phyloP scores from a whole-genome alignment of 1,140 invertebrate genomes.

The Procambarus clarkii region DNA sequence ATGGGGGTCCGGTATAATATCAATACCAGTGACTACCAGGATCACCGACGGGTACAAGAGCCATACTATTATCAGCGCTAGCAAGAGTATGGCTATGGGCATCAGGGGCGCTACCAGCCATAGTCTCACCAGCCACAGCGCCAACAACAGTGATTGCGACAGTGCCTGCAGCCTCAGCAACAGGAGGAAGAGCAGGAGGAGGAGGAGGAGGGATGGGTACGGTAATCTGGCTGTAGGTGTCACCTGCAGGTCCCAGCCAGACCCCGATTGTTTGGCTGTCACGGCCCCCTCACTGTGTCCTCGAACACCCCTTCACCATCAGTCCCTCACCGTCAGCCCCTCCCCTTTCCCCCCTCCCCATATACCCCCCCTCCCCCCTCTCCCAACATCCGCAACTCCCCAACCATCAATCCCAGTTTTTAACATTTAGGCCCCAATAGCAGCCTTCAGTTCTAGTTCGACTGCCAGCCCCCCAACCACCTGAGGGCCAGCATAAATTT shows the following conservation, averaged over 20 bases:
- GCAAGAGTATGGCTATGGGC: too few species aligned
- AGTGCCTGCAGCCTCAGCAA: not conserved
- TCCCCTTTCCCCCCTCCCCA: not conserved
- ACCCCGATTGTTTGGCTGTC: constrained; percentile 61
- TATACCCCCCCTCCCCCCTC: not conserved
- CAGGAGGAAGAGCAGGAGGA: not conserved
- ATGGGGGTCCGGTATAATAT: too few species aligned
- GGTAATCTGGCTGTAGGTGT: constrained; percentile 56
- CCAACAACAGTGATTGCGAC: not conserved
- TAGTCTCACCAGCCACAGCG: not conserved
- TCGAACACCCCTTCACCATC: not conserved
- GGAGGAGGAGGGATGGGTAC: constrained; percentile 15
- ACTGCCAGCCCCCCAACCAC: not conserved
- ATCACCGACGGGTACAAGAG: too few species aligned
- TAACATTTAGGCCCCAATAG: not conserved
- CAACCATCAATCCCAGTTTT: not conserved
- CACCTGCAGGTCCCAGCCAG: constrained; percentile 54
- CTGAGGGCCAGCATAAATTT: not conserved
- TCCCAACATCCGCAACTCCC: not conserved
- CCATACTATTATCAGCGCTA: too few species aligned
- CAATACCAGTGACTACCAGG: too few species aligned
- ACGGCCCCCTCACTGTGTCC: constrained; percentile 40
- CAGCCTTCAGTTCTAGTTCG: not conserved
- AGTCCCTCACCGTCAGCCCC: not conserved
- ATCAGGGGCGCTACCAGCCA: too few species aligned